Conservation (phyloP, 2,797 vertebrate genomes). For the Gorsachius magnificus region DNA sequence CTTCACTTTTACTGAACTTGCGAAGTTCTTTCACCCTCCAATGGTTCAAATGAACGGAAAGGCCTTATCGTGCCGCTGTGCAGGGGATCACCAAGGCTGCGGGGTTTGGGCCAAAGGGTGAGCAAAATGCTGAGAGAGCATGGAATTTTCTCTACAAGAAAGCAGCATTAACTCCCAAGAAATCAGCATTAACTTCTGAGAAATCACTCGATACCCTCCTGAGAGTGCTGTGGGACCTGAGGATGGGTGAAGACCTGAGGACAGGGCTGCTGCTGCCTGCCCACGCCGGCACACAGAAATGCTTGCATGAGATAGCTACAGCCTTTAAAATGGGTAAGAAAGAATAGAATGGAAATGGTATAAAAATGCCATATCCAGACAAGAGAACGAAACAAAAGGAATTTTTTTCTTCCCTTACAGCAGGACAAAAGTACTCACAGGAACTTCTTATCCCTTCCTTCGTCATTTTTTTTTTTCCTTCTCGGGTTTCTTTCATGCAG, state of each 20-base stretch:
- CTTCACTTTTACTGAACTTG: not conserved
- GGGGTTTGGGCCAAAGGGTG: not conserved
- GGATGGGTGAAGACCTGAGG: not conserved
- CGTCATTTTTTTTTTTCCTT: not conserved
- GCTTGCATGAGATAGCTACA: not conserved
- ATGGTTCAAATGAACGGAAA: not conserved
- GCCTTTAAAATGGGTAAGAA: not conserved
- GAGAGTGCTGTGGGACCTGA: not conserved
- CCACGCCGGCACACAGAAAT: not conserved
- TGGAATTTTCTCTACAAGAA: not conserved
- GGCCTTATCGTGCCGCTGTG: not conserved
- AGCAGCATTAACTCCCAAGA: not conserved
- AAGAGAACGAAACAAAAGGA: not conserved
- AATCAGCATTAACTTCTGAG: not conserved
- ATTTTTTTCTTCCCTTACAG: not conserved
- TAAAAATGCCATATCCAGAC: constrained; percentile 30
- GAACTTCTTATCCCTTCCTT: not conserved
- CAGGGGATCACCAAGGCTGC: accelerated
- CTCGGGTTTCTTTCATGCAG: not conserved
- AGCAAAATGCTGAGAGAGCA: accelerated
- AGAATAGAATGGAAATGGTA: not conserved
- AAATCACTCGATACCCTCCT: not conserved
- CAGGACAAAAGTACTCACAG: not conserved
- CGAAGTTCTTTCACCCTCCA: not conserved
- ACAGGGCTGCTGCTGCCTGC: not conserved